phyloP scores from a whole-genome alignment of 2,888 invertebrate species.

The Cenopis cana region DNA sequence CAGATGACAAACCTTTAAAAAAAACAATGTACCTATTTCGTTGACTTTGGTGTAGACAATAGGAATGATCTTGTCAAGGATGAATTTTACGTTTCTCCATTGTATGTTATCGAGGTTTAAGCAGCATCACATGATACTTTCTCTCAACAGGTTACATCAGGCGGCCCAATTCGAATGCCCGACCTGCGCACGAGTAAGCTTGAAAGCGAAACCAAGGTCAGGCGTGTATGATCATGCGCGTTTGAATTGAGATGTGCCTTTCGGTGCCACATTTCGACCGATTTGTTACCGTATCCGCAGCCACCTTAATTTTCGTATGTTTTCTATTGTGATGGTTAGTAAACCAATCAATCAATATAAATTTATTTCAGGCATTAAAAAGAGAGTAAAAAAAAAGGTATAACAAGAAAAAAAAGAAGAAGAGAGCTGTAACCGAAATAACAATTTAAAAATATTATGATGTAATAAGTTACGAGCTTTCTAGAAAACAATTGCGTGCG shows the following conservation, averaged over 20 bases:
- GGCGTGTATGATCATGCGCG: constrained; percentile 12
- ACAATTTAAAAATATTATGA: too few relatives aligned
- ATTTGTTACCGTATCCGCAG: background rate
- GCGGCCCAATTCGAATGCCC: constrained; percentile 50
- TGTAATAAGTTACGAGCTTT: too few relatives aligned
- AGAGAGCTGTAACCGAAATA: too few relatives aligned
- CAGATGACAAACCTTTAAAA: too few relatives aligned
- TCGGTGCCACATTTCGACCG: background rate
- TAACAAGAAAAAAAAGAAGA: too few relatives aligned
- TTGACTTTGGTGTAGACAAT: background rate
- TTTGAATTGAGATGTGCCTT: constrained; percentile 10
- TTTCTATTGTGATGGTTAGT: background rate
- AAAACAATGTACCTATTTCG: too few relatives aligned
- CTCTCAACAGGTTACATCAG: constrained; percentile 41
- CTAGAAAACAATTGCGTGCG: too few relatives aligned
- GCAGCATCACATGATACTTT: constrained; percentile 29
- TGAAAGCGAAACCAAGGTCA: constrained; percentile 74
- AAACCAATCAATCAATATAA: too few relatives aligned
- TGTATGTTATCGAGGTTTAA: background rate
- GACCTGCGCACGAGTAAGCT: constrained; percentile 61
- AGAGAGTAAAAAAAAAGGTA: too few relatives aligned
- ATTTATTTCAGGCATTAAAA: too few relatives aligned
- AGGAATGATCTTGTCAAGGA: background rate
- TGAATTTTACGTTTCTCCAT: background rate
- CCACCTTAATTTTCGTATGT: background rate